Conservation (phyloP, 2,113 vertebrate genomes). For the Malurus cyaneus region DNA sequence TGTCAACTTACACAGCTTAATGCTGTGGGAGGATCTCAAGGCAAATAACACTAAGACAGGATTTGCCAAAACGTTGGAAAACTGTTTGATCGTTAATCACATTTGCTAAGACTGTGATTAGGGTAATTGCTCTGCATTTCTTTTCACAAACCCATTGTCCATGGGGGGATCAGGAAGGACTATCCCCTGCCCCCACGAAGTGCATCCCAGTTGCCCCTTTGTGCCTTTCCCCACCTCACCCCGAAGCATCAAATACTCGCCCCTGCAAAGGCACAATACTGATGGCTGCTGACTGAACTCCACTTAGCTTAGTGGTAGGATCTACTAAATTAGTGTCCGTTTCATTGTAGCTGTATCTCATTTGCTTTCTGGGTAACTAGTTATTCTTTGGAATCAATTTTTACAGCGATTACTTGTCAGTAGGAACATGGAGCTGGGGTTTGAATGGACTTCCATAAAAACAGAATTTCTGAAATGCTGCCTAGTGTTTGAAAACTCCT, state of each 20-base stretch:
- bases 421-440: neutral
- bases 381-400: neutral
- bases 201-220: neutral
- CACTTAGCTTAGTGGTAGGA: neutral
- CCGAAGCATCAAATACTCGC: neutral
- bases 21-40: neutral
- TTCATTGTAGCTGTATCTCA: neutral
- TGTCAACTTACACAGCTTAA: neutral
- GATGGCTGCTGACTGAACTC: neutral
- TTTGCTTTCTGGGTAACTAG: neutral
- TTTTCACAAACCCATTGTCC: neutral
- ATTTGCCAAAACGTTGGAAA: constrained; percentile 1
- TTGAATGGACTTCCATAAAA: neutral
- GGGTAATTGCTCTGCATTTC: constrained; percentile 2
- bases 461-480: neutral
- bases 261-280: neutral
- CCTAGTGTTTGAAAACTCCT: neutral
- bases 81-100: constrained; percentile 29
- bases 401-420: neutral
- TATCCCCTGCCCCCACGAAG: neutral
- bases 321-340: neutral
- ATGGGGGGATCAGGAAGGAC: neutral
- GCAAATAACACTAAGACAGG: neutral
- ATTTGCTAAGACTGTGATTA: constrained; percentile 31
- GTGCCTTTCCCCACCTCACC: accelerated